Base-by-base conservation (phyloP, 1,140 invertebrate genomes). In the Alviniconcha marisindica region DNA sequence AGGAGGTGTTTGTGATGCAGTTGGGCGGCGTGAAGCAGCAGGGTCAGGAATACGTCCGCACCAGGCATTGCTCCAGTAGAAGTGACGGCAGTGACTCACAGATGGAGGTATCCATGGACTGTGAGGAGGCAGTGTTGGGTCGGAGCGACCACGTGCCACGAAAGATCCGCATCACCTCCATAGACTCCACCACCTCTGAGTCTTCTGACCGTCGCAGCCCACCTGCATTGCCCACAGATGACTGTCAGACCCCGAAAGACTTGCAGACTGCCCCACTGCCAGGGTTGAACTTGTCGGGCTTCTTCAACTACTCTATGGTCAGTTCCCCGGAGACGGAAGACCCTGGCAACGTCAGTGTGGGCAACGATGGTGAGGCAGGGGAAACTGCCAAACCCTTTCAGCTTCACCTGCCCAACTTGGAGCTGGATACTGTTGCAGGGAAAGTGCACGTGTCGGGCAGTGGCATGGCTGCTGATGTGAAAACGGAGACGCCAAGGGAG, bases 271-370 rank as follows among this genome's bases (percentile, higher is more conserved):
- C 24, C 4, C 18, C 56, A 12, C 56, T 60, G 7, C 56, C 15
- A n/a, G 18, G 56, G 10, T 60, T 66, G n/a, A 66, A 33, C 54
- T 63, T 60, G 33, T 24, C 51, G 10, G 77, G 44, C n/a, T 18
- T 40, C 18, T 63, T 33, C 51, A 60, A 24, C 77, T 18, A 24
- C 56, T 42, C 51, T 15, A 24, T 56, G 18, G 21, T 66, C 56
- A 80, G 78, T 40, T 80, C 78, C 36, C 78, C 78, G n/a, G 78
- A 80, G 28, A 80, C 60, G 7, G 78, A 80, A 24, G 36, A 69
- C 42, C 12, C 33, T 18, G n/a, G n/a, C n/a, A 38, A 71, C 14
- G 42, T 31, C 38, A 76, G 73, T 36, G 5, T 51, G n/a, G 12
- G 40, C 73, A 76, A 10, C 28, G 42, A 76, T 12, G 1, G 18